Evolutionary conservation across 1,140 invertebrate genomes (phyloP), one percentile per base, ranked within the genome.

Genomic region (Danaus melanippus): DNA sequence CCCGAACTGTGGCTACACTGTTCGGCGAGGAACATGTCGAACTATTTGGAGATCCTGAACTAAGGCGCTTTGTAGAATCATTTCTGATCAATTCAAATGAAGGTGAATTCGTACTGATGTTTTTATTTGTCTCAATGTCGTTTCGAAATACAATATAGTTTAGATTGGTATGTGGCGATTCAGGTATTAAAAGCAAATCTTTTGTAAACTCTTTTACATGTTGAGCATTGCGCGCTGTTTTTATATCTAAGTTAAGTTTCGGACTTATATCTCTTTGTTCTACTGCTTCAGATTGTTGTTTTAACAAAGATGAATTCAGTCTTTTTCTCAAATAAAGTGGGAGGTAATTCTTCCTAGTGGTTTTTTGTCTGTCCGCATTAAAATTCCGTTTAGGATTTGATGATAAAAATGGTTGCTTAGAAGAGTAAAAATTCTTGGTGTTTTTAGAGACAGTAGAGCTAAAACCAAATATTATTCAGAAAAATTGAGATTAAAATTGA

Each of bases 11-110:
- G 7, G 69, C 65, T 58, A 81, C 53, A 63, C 81, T 85, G 42
- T 71, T 81, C 12, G 66, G 69, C 39, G 78, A 77, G 8, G 79
- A 85, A 56, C 74, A 76, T 9, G 72, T 66, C 43, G 81, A 83
- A 74, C 79, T 81, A 53, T 74, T 70, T 50, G 68, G 67, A n/a
- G 79, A 76, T 15, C 59, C 49, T 41, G 71, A 64, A 53, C 70
- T 82, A 10, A 49, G 50, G 9, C 50, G 62, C 54, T 69, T 71
- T 42, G 60, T 11, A 6, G 43, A 45, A 46, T 56, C 57, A 57
- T 53, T 71, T 46, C 48, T 67, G 10, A 12, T 60, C 43, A 50
- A 50, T 46, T 63, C 54, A 53, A 56, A 45, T 40, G 53, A 10
- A 39, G 47, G 21, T 12, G 60, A 46, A 40, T 49, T 50, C 21